Evolutionary conservation across 2,888 invertebrate genomes (phyloP).

Genomic region (Agonum fuliginosum): DNA sequence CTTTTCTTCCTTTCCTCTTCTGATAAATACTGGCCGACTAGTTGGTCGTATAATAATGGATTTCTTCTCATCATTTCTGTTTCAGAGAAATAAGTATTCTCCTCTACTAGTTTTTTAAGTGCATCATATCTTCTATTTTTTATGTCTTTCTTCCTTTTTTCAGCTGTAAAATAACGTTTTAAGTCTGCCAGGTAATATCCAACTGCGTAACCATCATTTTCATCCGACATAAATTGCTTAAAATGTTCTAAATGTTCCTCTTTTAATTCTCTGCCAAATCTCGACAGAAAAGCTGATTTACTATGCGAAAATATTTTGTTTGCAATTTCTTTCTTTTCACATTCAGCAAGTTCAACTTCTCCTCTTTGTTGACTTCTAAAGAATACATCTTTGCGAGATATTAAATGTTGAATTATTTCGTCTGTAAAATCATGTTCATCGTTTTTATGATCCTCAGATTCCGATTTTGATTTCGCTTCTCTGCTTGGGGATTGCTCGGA

Average conservation of each 20-base stretch:
- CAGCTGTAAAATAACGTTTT: slow-evolving; percentile 75
- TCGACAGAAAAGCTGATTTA: slow-evolving; percentile 82
- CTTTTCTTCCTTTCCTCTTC: slow-evolving; percentile 83
- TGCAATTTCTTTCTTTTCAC: slow-evolving; percentile 84
- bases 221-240: slow-evolving; percentile 70
- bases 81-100: slow-evolving; percentile 90
- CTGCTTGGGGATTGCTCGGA: too few relatives aligned
- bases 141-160: slow-evolving; percentile 75
- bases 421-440: slow-evolving; percentile 71
- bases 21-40: slow-evolving; percentile 90
- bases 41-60: slow-evolving; percentile 91
- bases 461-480: slow-evolving; percentile 49
- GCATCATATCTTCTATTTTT: slow-evolving; percentile 91
- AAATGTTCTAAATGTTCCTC: slow-evolving; percentile 84
- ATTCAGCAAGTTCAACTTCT: slow-evolving; percentile 82
- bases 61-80: slow-evolving; percentile 95
- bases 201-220: slow-evolving; percentile 76
- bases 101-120: slow-evolving; percentile 81
- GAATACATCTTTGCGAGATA: slow-evolving; percentile 77
- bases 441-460: too few relatives aligned
- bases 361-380: slow-evolving; percentile 90
- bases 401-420: slow-evolving; percentile 79
- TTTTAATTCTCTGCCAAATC: slow-evolving; percentile 84
- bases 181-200: slow-evolving; percentile 80
- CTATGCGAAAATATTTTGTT: slow-evolving; percentile 79